phyloP scores from a whole-genome alignment of 2,888 invertebrate genomes.

The Acrobasis consociella region DNA sequence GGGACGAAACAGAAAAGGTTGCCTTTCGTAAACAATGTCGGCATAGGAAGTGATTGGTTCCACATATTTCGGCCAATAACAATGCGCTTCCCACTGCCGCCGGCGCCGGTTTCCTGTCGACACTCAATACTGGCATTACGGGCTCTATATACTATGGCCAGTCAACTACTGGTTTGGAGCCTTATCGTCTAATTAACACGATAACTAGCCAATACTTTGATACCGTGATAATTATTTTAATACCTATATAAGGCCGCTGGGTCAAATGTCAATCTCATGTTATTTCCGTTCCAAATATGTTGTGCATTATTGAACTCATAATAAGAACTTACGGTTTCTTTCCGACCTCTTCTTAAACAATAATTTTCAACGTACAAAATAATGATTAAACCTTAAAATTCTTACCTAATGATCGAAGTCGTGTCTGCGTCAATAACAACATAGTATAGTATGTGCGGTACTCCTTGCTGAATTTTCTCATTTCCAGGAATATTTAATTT shows the following conservation, averaged over 20 bases:
- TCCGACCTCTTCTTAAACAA: too few species aligned
- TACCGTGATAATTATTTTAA: neutral
- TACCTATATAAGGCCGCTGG: neutral
- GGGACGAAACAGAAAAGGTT: neutral
- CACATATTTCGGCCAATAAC: constrained; percentile 43
- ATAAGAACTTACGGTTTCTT: too few species aligned
- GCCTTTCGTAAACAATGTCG: constrained; percentile 26
- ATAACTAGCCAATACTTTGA: neutral
- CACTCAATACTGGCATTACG: constrained; percentile 13
- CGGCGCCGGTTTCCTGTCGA: constrained; percentile 38
- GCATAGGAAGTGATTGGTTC: constrained; percentile 51
- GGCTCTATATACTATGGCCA: neutral
- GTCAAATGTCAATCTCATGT: neutral
- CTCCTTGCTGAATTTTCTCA: too few species aligned
- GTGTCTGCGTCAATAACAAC: too few species aligned
- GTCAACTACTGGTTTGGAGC: neutral
- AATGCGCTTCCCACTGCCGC: constrained; percentile 55
- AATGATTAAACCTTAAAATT: too few species aligned
- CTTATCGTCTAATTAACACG: neutral
- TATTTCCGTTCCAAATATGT: neutral
- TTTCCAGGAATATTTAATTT: neutral
- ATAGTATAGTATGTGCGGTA: neutral
- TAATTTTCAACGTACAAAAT: too few species aligned
- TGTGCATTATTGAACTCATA: too few species aligned
- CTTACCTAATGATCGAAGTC: too few species aligned